Evolutionary conservation across 1,140 invertebrate genomes (phyloP).

Genomic region (Camponotus vicinus): DNA sequence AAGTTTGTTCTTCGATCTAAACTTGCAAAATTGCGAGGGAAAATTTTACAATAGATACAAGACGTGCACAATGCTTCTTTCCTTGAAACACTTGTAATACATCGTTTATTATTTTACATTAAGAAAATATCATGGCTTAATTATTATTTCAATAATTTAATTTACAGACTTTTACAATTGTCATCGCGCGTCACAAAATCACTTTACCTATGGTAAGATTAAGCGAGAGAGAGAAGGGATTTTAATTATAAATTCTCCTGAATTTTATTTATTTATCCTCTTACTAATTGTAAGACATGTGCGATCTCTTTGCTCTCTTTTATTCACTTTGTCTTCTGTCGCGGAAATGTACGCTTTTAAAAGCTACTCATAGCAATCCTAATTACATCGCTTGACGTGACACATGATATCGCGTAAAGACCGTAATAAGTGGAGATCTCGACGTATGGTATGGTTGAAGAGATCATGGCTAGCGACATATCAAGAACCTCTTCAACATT

Average conservation of each 20-base stretch:
- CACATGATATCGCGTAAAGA: slow-evolving; percentile 37
- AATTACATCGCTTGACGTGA: slow-evolving; percentile 48
- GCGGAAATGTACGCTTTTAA: slow-evolving; percentile 8
- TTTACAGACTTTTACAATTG: background rate
- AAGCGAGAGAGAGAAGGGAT: background rate
- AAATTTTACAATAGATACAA: slow-evolving; percentile 33
- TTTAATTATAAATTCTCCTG: background rate
- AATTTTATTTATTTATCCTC: background rate
- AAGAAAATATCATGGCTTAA: background rate
- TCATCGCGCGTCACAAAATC: background rate
- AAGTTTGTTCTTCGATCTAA: slow-evolving; percentile 53
- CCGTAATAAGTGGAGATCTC: slow-evolving; percentile 28
- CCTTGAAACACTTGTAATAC: background rate
- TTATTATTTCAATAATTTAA: background rate
- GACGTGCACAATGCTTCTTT: background rate
- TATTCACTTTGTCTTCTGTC: background rate
- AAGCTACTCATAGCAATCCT: slow-evolving; percentile 20
- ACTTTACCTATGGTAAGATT: background rate
- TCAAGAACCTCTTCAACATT: slow-evolving; percentile 48
- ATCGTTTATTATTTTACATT: background rate
- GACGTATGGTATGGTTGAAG: slow-evolving; percentile 15
- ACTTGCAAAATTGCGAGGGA: slow-evolving; percentile 32
- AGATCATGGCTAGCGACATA: slow-evolving; percentile 16
- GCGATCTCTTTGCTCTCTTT: background rate
- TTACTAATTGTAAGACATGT: background rate